Conservation (phyloP, 2,797 vertebrate genomes). For the Hypotaenidia okinawae region DNA sequence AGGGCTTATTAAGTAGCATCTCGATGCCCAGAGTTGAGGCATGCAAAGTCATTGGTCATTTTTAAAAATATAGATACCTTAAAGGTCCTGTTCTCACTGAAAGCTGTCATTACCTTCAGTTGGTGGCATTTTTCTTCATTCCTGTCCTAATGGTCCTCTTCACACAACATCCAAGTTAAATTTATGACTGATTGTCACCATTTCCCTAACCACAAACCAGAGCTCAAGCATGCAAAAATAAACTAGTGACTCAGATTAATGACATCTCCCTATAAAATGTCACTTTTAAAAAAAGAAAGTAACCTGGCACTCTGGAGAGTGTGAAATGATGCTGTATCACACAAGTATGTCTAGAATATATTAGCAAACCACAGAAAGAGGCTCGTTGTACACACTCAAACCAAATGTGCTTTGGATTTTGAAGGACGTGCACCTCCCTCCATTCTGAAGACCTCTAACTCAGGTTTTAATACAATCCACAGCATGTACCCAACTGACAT, state of each 20-base stretch:
- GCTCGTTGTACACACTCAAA: conserved; percentile 32
- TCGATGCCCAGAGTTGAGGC: conserved; percentile 9
- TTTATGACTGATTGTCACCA: conserved; percentile 59
- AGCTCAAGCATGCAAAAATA: conserved; percentile 49
- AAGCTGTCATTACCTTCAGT: conserved; percentile 44
- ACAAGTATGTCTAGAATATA: conserved; percentile 66
- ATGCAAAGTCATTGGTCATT: neutral
- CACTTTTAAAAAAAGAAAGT: conserved; percentile 68
- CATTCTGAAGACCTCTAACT: conserved; percentile 16
- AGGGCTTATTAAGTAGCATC: conserved; percentile 18
- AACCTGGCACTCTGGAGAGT: conserved; percentile 27
- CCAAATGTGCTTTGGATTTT: conserved; percentile 44
- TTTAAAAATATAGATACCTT: neutral
- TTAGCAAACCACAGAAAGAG: conserved; percentile 62
- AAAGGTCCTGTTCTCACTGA: conserved; percentile 1
- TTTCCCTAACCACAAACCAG: conserved; percentile 57
- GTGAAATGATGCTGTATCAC: conserved; percentile 58
- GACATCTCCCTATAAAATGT: conserved; percentile 44
- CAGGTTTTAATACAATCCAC: conserved; percentile 27
- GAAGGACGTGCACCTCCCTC: neutral
- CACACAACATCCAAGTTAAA: conserved; percentile 45
- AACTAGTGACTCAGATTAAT: conserved; percentile 61
- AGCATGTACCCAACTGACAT: neutral
- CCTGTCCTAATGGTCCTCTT: conserved; percentile 54
- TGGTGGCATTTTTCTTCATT: conserved; percentile 45